Base-by-base conservation (phyloP, 2,113 vertebrate species). In the Aphelocoma coerulescens region DNA sequence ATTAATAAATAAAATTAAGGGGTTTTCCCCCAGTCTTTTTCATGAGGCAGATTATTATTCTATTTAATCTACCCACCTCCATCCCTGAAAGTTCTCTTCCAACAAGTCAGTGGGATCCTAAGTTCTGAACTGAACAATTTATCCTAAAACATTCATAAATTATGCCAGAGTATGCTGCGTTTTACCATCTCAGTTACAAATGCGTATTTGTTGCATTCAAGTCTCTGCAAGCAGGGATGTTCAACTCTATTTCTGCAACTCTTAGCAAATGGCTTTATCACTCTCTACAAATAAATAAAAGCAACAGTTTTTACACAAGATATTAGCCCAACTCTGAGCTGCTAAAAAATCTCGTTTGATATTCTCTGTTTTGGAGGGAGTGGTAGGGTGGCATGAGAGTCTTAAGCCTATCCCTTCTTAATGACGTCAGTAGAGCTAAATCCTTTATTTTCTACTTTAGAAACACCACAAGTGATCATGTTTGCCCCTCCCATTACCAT, bases 181-280 rank as follows among this genome's bases (percentile, higher is more conserved):
- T 83, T 83, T 80, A 66, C 79, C 21, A 16, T 26, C 13, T 35
- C 24, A 33, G 15, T 39, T 67, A 75, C 39, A 88, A 72, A 65
- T 43, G 20, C 1, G 0, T 49, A 11, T 46, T 81, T 30, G 63
- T 82, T 2, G 0, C 17, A 32, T 88, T 82, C n/a, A 37, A 9
- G 24, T 26, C 37, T 88, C 35, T 44, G 24, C 32, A 66, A 80
- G 27, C 15, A 68, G n/a, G 16, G 16, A 41, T 51, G 6, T 39
- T 76, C 44, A 59, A 37, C 14, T 61, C 49, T 67, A 1, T 71
- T 94, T 63, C 30, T 67, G 28, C 21, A 35, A 19, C 20, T 66
- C 30, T 72, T 72, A 44, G 16, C 20, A 51, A 57, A 75, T 7
- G 26, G 2, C 20, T 78, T 61, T 33, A 49, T 61, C 23, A 4